These are phyloP conservation scores for Wiebesia pumilae DNA, from an alignment of 1,140 invertebrate genomes.

Conservation along the genomic window DNA sequence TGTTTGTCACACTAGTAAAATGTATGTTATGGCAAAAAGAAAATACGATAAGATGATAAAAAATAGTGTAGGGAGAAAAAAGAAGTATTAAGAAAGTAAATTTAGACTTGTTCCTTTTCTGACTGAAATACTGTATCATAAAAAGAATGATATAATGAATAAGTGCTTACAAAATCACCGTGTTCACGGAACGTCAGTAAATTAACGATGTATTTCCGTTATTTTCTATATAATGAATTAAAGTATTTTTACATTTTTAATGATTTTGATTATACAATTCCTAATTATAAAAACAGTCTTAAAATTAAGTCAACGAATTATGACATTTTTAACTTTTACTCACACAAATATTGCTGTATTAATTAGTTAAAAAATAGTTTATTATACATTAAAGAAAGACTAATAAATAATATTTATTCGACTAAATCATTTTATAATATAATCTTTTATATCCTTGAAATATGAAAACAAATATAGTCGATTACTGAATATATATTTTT, in stretches of 20 bases:
- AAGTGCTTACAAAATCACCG: neutral
- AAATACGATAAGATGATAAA: slow-evolving; percentile 16
- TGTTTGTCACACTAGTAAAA: neutral
- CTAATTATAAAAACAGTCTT: neutral
- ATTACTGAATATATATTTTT: neutral
- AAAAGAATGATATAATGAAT: neutral
- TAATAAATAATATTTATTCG: neutral
- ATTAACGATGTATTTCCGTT: neutral
- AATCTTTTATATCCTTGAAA: slow-evolving; percentile 1
- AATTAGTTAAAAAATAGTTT: neutral
- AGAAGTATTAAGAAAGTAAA: slow-evolving; percentile 30
- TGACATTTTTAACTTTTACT: neutral
- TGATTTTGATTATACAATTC: neutral
- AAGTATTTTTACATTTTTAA: neutral
- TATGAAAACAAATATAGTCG: neutral
- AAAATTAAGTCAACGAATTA: neutral
- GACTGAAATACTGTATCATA: neutral
- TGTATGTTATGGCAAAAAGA: neutral
- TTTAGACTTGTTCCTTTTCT: slow-evolving; percentile 15
- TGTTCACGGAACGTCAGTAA: neutral
- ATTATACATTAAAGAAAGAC: neutral
- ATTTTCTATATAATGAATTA: neutral
- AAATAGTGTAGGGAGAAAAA: neutral
- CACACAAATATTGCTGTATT: neutral
- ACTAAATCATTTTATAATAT: neutral